Percentiles rank a stretch among this genome's conserved stretches.
Conservation (phyloP, 2,888 invertebrate genomes). For the Nineta flava region DNA sequence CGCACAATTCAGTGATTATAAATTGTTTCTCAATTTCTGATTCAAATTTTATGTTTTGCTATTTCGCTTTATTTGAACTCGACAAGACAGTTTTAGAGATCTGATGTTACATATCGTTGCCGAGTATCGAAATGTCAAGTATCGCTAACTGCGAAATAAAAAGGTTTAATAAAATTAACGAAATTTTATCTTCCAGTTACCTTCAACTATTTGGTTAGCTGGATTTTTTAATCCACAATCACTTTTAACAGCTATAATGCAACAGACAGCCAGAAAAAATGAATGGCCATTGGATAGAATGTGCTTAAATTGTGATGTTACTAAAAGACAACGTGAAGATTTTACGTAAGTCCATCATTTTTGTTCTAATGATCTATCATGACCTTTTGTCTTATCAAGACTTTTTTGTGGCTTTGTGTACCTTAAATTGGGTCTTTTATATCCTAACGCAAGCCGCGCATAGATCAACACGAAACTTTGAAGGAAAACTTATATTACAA, state of each 20-base stretch:
- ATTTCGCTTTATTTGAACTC: too few species aligned
- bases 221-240: conserved; percentile 97
- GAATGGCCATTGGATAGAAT: conserved; percentile 94
- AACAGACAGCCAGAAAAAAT: conserved; percentile 88
- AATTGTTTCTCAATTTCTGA: too few species aligned
- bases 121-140: too few species aligned
- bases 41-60: too few species aligned
- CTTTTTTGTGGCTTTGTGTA: not conserved
- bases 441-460: too few species aligned
- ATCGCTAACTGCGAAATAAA: not conserved
- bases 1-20: too few species aligned
- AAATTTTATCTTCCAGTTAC: conserved; percentile 35
- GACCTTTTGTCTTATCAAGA: too few species aligned
- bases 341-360: conserved; percentile 42
- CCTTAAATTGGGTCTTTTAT: not conserved
- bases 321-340: conserved; percentile 74
- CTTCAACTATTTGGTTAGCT: conserved; percentile 79
- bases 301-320: conserved; percentile 89
- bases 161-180: too few species aligned
- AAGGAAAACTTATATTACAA: too few species aligned
- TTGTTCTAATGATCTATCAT: not conserved
- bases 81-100: too few species aligned
- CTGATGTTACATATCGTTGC: too few species aligned
- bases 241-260: conserved; percentile 93
- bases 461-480: not conserved